Evolutionary conservation across 2,797 vertebrate genomes (phyloP), one percentile per base, ranked within the genome.

Genomic region (Chaunax sp.): DNA sequence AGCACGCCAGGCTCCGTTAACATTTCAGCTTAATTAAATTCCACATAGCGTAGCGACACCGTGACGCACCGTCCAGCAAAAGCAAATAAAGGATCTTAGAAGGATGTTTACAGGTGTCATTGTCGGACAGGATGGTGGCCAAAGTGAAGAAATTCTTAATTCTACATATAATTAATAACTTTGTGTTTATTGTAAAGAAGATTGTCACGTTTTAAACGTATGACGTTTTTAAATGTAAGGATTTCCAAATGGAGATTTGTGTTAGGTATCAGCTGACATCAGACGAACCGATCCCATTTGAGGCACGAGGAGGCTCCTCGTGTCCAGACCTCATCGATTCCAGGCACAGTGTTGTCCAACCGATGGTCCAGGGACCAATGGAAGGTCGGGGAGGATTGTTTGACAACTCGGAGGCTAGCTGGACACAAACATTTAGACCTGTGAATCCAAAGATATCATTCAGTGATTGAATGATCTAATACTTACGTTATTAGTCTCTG

Each of bases 161-260:
- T 7, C 0, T 1, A 23, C 0, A 5, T 10, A 2, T 7, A 0
- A 3, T 0, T 1, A 0, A 4, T 13, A 1, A 18, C 1, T 19
- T 1, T 5, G 4, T 0, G 2, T 2, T 0, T 3, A 1, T 2
- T n/a, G 1, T 13, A 12, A 3, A 7, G 0, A 5, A 20, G 28
- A 28, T 4, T 28, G 8, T 28, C 28, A 49, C 22, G 22, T 14
- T 25, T 28, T 16, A 3, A 4, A 0, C 6, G 11, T 7, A 15
- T 28, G 20, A 19, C 10, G 13, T 47, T 25, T 50, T 50, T 28
- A 16, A 20, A 51, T 46, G 2, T 11, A 1, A 4, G 4, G 5
- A 11, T 3, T 38, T 70, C 2, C 6, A 8, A 6, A 58, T 15
- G 12, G 8, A 49, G 26, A 8, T 64, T 23, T 26, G 64, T 12